phyloP scores from a whole-genome alignment of 2,797 vertebrate species.

The Phalanger gymnotis region DNA sequence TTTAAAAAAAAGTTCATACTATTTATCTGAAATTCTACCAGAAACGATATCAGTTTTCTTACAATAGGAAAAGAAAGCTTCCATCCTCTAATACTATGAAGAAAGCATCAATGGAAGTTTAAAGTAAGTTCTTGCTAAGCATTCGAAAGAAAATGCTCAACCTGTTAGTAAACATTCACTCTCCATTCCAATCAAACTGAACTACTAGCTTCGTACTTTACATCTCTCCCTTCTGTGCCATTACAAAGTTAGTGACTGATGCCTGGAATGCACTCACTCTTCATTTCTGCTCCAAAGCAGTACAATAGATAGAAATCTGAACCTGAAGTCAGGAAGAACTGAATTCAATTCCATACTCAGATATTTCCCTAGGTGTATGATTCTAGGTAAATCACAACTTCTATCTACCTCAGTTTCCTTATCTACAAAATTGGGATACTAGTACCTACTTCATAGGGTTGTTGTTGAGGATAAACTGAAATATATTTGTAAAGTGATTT shows the following conservation, averaged over 20 bases:
- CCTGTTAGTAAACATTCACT: not conserved
- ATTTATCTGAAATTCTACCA: constrained; percentile 16
- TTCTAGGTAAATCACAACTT: not conserved
- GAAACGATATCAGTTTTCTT: constrained; percentile 14
- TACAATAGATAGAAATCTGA: not conserved
- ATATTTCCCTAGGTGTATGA: not conserved
- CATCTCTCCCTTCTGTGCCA: not conserved
- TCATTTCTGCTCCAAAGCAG: not conserved
- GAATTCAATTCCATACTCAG: not conserved
- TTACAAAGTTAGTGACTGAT: not conserved
- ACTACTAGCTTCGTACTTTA: not conserved
- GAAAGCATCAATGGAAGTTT: not conserved
- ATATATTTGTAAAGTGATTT: not conserved
- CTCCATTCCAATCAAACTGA: not conserved
- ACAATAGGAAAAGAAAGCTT: not conserved
- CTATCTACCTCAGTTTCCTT: not conserved
- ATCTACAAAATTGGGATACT: not conserved
- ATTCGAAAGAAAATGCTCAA: not conserved
- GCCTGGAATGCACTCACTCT: not conserved
- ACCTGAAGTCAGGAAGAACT: not conserved
- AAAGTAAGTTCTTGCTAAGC: not conserved
- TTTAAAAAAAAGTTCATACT: not conserved
- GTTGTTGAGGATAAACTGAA: not conserved
- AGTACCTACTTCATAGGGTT: not conserved
- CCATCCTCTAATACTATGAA: not conserved